Percentiles rank a stretch among this genome's conserved stretches.
phyloP scores from a whole-genome alignment of 2,113 vertebrate genomes.

The Telmatochromis sp. region DNA sequence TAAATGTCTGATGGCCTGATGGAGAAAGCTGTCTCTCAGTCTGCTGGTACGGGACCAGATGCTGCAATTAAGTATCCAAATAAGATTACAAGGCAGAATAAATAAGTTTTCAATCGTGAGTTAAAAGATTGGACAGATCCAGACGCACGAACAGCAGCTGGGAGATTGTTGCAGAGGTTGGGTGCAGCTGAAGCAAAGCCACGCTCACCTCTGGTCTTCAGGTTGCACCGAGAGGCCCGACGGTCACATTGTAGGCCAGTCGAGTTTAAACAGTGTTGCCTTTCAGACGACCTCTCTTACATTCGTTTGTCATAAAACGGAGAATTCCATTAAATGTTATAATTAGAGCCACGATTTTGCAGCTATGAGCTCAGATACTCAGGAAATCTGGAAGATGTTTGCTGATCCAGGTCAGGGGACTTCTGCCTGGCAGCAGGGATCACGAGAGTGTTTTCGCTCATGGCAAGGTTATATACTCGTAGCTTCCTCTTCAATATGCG shows the following conservation, averaged over 20 bases:
- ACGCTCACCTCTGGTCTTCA: not conserved
- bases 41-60: too few relatives aligned
- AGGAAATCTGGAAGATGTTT: not conserved
- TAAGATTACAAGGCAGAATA: not conserved
- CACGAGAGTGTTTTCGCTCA: not conserved
- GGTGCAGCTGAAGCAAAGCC: not conserved
- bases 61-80: not conserved
- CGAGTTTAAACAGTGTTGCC: not conserved
- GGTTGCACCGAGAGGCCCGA: not conserved
- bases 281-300: not conserved
- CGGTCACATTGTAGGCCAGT: not conserved
- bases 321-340: not conserved
- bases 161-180: not conserved
- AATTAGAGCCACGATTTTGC: not conserved
- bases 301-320: not conserved
- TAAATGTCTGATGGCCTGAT: not conserved
- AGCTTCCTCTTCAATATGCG: not conserved
- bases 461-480: not conserved
- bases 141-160: not conserved
- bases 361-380: not conserved
- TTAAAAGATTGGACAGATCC: not conserved
- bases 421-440: not conserved
- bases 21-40: not conserved
- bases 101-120: rapidly evolving
- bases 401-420: not conserved